A percentile compares a stretch with the other conserved stretches of the same genome.
phyloP scores from a whole-genome alignment of 2,113 vertebrate species.

The Micromys minutus region DNA sequence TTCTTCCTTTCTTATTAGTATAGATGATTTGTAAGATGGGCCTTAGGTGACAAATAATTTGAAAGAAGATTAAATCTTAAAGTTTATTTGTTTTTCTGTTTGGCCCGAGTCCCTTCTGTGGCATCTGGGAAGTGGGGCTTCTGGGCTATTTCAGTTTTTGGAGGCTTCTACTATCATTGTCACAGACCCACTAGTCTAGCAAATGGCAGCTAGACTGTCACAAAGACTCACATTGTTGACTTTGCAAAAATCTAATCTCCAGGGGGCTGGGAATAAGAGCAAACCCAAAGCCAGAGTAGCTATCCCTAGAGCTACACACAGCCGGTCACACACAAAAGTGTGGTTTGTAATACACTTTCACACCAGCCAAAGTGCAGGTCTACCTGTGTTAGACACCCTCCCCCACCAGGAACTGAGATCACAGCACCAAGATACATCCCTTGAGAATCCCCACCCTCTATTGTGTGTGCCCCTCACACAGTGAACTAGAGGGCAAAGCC shows the following conservation, averaged over 20 bases:
- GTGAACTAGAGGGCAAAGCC: not conserved
- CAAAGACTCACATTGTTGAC: slow-evolving; percentile 4
- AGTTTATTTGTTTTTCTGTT: not conserved
- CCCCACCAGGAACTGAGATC: not conserved
- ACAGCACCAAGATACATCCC: not conserved
- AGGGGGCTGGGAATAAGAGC: not conserved
- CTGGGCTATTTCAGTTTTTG: slow-evolving; percentile 1
- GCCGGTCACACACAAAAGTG: not conserved
- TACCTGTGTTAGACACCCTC: not conserved
- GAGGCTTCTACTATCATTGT: slow-evolving; percentile 22
- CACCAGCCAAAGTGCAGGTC: not conserved
- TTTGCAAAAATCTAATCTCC: slow-evolving; percentile 33
- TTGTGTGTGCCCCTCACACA: not conserved
- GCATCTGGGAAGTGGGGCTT: not conserved
- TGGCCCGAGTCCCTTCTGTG: not conserved
- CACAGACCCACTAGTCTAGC: not conserved
- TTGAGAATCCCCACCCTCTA: not conserved
- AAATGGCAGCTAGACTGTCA: slow-evolving; percentile 23
- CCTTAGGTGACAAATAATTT: not conserved
- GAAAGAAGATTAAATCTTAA: not conserved
- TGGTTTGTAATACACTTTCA: not conserved
- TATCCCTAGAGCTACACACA: not conserved
- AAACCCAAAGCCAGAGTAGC: slow-evolving; percentile 39
- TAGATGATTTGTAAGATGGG: not conserved
- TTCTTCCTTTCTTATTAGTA: not conserved